phyloP scores from a whole-genome alignment of 2,797 vertebrate species.

The Phaenicophaeus curvirostris region DNA sequence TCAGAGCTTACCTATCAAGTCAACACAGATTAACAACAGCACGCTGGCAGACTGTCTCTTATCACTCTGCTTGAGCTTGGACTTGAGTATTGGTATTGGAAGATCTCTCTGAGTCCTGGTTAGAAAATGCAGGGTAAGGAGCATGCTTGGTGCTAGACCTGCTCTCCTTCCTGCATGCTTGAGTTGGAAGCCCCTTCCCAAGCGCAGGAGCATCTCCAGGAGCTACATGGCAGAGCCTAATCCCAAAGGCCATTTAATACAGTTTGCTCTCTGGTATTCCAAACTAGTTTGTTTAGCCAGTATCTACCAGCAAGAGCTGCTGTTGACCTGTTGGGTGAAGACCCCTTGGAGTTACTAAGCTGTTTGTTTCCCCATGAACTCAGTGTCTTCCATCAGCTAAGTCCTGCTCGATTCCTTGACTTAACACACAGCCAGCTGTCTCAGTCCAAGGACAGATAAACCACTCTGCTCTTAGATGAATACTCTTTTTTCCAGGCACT shows the following conservation, averaged over 20 bases:
- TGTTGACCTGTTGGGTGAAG: background rate
- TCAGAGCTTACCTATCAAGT: background rate
- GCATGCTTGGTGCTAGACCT: accelerated
- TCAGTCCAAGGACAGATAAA: background rate
- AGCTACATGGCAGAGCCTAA: background rate
- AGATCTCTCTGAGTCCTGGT: background rate
- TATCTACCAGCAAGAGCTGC: background rate
- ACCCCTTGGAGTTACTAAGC: accelerated
- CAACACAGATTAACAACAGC: background rate
- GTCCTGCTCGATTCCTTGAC: background rate
- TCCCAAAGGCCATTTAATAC: background rate
- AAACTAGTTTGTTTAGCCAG: background rate
- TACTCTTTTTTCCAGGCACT: background rate
- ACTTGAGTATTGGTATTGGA: background rate
- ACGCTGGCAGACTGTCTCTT: background rate
- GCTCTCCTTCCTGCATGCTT: accelerated
- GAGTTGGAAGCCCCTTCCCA: accelerated
- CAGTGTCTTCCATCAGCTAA: background rate
- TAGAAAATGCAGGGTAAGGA: background rate
- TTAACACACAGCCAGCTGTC: background rate
- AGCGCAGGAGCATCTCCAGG: background rate
- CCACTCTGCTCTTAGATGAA: background rate
- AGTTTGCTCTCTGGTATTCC: background rate
- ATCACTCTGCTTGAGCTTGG: background rate
- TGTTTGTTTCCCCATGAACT: background rate